Evolutionary conservation across 2,113 vertebrate genomes (phyloP), one percentile per base, ranked within the genome.

Genomic region (Orthonyx spaldingii): DNA sequence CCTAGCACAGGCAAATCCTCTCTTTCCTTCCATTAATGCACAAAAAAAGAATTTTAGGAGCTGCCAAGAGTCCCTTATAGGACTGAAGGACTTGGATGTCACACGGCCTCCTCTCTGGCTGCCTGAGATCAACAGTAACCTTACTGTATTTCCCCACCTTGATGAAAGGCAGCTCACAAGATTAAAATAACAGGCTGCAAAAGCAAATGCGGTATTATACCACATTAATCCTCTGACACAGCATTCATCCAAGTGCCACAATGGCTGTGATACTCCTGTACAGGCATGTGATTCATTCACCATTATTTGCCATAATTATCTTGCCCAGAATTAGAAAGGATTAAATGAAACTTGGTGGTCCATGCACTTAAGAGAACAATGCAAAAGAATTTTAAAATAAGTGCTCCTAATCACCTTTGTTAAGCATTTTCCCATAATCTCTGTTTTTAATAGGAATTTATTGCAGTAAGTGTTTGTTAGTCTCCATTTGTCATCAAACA

Each of bases 291-390:
- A 97, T 96, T 95, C 95, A 80, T 94, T 97, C 82, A 90, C 94
- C 78, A 91, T 96, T 93, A 93, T 96, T 96, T 89, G 76, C 93
- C 82, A 59, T 94, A 94, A 97, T 97, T 97, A 89, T 88, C 66
- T 87, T 85, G 64, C 71, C 78, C 53, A 71, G 85, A 91, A 92
- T 89, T 94, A 94, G 87, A 64, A 95, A 88, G 81, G 81, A 97
- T 97, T 97, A 95, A 91, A 84, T 84, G 55, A 68, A 95, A 89
- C 87, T 93, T 93, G 96, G 95, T 96, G 96, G 92, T 93, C 96
- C 49, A 1, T 74, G 35, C 74, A 89, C 77, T 95, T 87, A 66
- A 74, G 28, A 89, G 60, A 81, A 90, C 23, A 68, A 52, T 44
- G 50, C 57, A 33, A 68, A 74, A 66, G 42, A 92, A 81, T 74